Evolutionary conservation across 2,113 vertebrate species (phyloP).

Genomic region (Hemibagrus wyckioides): DNA sequence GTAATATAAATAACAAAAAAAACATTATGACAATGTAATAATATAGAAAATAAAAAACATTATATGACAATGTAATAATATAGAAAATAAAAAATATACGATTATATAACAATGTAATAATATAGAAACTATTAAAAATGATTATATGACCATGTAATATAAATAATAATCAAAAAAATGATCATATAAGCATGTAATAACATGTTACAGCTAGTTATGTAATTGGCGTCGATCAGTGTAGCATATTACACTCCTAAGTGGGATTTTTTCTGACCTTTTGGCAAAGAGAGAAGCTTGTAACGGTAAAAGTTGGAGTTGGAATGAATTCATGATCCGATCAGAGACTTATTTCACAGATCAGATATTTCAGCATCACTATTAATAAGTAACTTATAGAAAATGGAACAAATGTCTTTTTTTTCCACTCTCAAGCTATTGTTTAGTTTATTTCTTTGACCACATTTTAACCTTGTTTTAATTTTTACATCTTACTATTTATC

Average conservation of each 20-base stretch:
- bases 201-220: neutral
- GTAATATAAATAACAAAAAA: too few relatives aligned
- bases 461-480: neutral
- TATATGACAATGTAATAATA: neutral
- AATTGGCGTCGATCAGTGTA: neutral
- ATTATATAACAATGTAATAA: neutral
- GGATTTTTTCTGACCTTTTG: neutral
- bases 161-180: neutral
- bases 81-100: neutral
- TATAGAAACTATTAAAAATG: neutral
- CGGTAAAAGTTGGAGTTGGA: neutral
- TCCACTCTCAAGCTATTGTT: neutral
- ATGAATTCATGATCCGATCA: neutral
- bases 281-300: neutral
- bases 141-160: neutral
- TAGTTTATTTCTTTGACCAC: neutral
- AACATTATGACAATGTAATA: neutral
- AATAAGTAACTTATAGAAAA: neutral
- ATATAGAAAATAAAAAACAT: neutral
- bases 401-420: neutral
- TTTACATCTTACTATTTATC: neutral
- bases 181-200: neutral
- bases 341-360: neutral
- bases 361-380: neutral
- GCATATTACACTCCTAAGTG: neutral